Base-by-base conservation (phyloP, 2,113 vertebrate species). In the Regulus satrapa region DNA sequence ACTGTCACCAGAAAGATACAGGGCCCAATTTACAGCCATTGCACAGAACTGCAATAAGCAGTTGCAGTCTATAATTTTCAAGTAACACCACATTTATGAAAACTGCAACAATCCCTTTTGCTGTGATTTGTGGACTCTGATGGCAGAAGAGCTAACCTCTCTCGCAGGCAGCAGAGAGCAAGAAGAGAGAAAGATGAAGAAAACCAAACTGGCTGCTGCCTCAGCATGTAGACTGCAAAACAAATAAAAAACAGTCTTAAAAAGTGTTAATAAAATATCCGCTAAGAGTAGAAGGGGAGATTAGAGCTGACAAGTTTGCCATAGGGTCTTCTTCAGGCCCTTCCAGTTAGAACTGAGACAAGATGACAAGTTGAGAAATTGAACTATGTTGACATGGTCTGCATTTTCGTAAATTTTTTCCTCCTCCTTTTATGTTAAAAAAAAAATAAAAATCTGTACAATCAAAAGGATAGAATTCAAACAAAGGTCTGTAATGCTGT, bases 281-380 rank as follows among this genome's bases (percentile, higher is more conserved):
- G 49, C 94, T 88, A 87, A 58, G 89, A 97, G 76, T 49, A 78
- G 26, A 89, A 93, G 83, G 80, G 97, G 91, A 95, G 92, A 97
- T 97, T 93, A 79, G 90, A 97, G 94, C 87, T 97, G 98, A 98
- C 97, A 95, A 77, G 52, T 89, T 95, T 92, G 94, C 97, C 95
- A 93, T 80, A 64, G 96, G 98, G 95, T 95, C 94, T 94, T 95
- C 96, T 93, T 74, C 77, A 61, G 95, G 95, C 92, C 92, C 83
- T 68, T 93, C 90, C 77, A 85, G 71, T 95, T 82, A 88, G 77
- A 71, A 91, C 51, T 83, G 82, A 93, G 91, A 84, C 66, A 85
- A 79, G 87, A 90, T 93, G 96, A 97, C 95, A 94, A 69, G 79
- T 66, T 73, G 82, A 85, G 80, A 92, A 96, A 75, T 61, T 93